These are phyloP conservation scores for Thumatha senex DNA, from an alignment of 2,888 invertebrate genomes.

Conservation along the genomic window DNA sequence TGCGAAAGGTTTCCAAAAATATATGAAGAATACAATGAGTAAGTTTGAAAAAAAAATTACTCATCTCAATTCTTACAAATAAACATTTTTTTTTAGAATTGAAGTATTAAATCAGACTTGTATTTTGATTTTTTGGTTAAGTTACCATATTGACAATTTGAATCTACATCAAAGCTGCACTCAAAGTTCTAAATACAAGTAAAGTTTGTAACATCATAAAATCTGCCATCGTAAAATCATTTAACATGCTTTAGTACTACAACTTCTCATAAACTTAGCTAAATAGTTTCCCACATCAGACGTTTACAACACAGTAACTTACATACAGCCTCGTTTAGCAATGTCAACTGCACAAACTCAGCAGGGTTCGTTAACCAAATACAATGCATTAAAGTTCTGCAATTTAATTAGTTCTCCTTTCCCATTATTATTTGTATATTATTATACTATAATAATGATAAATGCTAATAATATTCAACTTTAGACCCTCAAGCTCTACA, in stretches of 20 bases:
- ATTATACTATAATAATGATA: not conserved
- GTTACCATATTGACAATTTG: no score
- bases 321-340: not conserved
- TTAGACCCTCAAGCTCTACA: no score
- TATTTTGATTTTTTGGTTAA: no score
- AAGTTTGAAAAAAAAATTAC: no score
- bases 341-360: slow-evolving; percentile 2
- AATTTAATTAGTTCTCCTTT: slow-evolving; percentile 6
- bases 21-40: no score
- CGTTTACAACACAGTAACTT: not conserved
- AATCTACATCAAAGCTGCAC: not conserved
- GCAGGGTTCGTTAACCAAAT: slow-evolving; percentile 1
- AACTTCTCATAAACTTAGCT: not conserved
- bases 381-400: not conserved
- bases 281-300: slow-evolving; percentile 1
- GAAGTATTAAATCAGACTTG: no score
- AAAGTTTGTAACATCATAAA: not conserved
- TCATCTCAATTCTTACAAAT: no score
- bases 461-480: not conserved
- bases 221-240: not conserved
- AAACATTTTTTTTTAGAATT: no score
- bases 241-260: slow-evolving; percentile 1
- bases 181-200: not conserved
- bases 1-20: no score
- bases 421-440: not conserved